Conservation (phyloP, 2,113 vertebrate species). For the Pterocles orientalis region DNA sequence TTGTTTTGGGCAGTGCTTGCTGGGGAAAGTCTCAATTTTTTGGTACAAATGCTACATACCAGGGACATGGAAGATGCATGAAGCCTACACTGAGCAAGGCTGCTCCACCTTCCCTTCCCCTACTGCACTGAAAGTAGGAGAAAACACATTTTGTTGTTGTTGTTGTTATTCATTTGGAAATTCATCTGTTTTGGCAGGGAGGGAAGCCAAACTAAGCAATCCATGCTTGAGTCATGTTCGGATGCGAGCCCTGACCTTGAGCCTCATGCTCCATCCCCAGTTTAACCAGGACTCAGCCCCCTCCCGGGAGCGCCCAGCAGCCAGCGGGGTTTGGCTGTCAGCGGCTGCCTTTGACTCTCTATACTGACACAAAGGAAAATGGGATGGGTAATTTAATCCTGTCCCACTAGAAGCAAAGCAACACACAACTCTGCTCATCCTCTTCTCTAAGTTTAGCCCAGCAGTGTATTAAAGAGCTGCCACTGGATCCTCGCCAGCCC, state of each 20-base stretch:
- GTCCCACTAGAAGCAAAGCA: constrained; percentile 1
- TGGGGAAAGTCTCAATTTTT: background rate
- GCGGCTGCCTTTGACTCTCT: background rate
- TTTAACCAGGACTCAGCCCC: background rate
- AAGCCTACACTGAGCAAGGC: background rate
- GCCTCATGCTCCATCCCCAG: fast-evolving
- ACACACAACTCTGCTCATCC: constrained; percentile 24
- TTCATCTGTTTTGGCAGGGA: background rate
- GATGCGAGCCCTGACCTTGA: background rate
- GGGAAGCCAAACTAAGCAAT: background rate
- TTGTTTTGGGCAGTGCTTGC: background rate
- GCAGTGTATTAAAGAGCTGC: constrained; percentile 37
- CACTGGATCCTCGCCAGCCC: constrained; percentile 18
- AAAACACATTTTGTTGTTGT: background rate
- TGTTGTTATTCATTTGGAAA: background rate
- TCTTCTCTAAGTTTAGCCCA: constrained; percentile 39
- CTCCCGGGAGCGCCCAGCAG: background rate
- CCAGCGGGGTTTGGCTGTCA: background rate
- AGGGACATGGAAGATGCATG: background rate
- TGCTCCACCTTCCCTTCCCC: background rate
- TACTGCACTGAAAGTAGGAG: background rate
- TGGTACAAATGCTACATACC: background rate
- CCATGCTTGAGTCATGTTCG: background rate
- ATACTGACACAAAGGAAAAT: background rate
- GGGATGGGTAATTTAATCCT: constrained; percentile 35